Percentiles rank a stretch among this genome's conserved stretches.
Evolutionary conservation across 2,888 invertebrate species (phyloP).

Genomic region (Beris chalybata): DNA sequence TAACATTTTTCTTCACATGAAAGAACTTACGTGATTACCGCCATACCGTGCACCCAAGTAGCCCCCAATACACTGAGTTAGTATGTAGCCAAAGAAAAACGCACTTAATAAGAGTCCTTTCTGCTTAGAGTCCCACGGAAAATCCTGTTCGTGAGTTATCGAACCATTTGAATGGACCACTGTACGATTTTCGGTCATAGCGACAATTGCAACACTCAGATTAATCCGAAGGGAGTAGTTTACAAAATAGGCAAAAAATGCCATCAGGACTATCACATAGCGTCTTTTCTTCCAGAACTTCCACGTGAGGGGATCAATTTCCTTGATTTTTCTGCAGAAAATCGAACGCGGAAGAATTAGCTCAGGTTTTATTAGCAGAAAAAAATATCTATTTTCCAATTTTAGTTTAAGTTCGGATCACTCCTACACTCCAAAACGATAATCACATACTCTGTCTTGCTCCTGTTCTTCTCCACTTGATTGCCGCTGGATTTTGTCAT

Average conservation of each 20-base stretch:
- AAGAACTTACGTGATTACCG: slow-evolving; percentile 63
- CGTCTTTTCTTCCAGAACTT: slow-evolving; percentile 69
- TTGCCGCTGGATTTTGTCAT: too few species aligned
- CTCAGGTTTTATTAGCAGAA: too few species aligned
- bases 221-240: slow-evolving; percentile 77
- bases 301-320: slow-evolving; percentile 54
- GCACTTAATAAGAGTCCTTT: slow-evolving; percentile 76
- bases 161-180: slow-evolving; percentile 63
- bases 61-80: slow-evolving; percentile 76
- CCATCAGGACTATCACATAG: slow-evolving; percentile 68
- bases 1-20: background rate
- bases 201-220: slow-evolving; percentile 84
- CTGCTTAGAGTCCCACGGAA: slow-evolving; percentile 71
- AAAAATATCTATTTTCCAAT: too few species aligned
- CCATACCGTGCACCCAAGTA: slow-evolving; percentile 77
- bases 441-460: too few species aligned
- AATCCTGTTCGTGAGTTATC: slow-evolving; percentile 63
- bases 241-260: slow-evolving; percentile 77
- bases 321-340: slow-evolving; percentile 43
- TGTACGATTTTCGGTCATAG: slow-evolving; percentile 73
- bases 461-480: too few species aligned
- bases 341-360: slow-evolving; percentile 47
- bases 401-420: too few species aligned
- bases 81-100: slow-evolving; percentile 81
- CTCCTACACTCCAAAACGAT: too few species aligned